Conservation (phyloP, 2,113 vertebrate species). For the Aramus guarauna region DNA sequence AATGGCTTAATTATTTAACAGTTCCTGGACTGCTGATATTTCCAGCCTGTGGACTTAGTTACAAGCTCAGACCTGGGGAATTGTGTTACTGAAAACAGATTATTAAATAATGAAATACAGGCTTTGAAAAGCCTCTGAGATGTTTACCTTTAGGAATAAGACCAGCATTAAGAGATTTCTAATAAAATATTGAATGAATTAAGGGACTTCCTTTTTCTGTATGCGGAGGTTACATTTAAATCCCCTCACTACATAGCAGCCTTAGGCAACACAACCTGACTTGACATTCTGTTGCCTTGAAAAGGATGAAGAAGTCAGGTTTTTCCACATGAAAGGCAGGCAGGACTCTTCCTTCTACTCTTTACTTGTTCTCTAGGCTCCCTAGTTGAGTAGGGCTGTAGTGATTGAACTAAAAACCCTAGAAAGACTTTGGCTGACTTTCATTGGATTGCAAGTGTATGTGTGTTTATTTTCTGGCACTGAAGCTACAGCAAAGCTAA, state of each 20-base stretch:
- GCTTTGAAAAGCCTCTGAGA: constrained; percentile 63
- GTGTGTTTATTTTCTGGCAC: background rate
- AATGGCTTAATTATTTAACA: constrained; percentile 67
- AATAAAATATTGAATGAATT: constrained; percentile 75
- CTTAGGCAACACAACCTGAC: constrained; percentile 71
- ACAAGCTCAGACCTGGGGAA: constrained; percentile 55
- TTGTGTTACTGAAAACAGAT: constrained; percentile 60
- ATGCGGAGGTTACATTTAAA: constrained; percentile 66
- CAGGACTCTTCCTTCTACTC: constrained; percentile 39
- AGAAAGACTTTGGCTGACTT: constrained; percentile 42
- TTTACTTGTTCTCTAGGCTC: constrained; percentile 35
- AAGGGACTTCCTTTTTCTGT: constrained; percentile 66
- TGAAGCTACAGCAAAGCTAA: background rate
- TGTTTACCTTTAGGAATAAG: constrained; percentile 68
- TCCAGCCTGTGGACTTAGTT: constrained; percentile 62
- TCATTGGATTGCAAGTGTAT: background rate
- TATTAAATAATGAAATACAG: constrained; percentile 74
- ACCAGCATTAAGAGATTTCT: constrained; percentile 67
- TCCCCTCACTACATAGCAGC: constrained; percentile 50
- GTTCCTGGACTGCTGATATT: constrained; percentile 51
- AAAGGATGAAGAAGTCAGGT: constrained; percentile 45
- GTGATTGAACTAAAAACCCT: constrained; percentile 40
- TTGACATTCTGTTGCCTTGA: constrained; percentile 62
- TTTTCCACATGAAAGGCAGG: constrained; percentile 62
- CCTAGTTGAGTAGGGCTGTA: constrained; percentile 5